A percentile compares a stretch with the other conserved stretches of the same genome.
phyloP scores from a whole-genome alignment of 2,888 invertebrate species.

The Lydus trimaculatus region DNA sequence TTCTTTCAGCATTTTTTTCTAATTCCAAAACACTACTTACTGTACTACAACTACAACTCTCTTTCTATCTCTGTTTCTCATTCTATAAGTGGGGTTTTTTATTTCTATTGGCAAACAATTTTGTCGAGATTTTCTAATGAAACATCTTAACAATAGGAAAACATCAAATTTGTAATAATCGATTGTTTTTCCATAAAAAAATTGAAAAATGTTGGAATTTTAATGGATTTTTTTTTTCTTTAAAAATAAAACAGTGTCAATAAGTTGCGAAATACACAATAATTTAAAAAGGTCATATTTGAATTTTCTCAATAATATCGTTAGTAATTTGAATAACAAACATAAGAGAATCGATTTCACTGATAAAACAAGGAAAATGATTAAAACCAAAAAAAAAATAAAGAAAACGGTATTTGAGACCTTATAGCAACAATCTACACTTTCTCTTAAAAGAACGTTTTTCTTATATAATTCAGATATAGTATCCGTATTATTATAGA shows the following conservation, averaged over 20 bases:
- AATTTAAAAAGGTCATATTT: not conserved
- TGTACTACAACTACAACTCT: not conserved
- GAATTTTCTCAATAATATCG: not conserved
- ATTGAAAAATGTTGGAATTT: not conserved
- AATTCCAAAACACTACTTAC: not conserved
- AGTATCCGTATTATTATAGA: constrained; percentile 3
- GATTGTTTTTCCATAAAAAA: not conserved
- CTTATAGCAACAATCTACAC: not conserved
- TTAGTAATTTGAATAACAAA: not conserved
- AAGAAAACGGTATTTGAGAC: not conserved
- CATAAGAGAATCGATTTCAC: not conserved
- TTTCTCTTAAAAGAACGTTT: constrained; percentile 22
- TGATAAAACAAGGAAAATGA: not conserved
- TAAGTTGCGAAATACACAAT: not conserved
- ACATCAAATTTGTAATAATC: not conserved
- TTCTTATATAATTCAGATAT: constrained; percentile 17
- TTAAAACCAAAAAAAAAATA: not conserved
- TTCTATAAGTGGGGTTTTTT: not conserved
- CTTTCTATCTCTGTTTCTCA: not conserved
- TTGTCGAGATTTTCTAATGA: not conserved
- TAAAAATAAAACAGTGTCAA: not conserved
- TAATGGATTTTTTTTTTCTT: not conserved
- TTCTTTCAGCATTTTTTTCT: not conserved
- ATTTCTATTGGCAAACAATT: not conserved
- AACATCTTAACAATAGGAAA: too few species aligned